Percentiles rank a stretch among this genome's conserved stretches.
Evolutionary conservation across 1,140 invertebrate genomes (phyloP).

Genomic region (Bombus ignitus): DNA sequence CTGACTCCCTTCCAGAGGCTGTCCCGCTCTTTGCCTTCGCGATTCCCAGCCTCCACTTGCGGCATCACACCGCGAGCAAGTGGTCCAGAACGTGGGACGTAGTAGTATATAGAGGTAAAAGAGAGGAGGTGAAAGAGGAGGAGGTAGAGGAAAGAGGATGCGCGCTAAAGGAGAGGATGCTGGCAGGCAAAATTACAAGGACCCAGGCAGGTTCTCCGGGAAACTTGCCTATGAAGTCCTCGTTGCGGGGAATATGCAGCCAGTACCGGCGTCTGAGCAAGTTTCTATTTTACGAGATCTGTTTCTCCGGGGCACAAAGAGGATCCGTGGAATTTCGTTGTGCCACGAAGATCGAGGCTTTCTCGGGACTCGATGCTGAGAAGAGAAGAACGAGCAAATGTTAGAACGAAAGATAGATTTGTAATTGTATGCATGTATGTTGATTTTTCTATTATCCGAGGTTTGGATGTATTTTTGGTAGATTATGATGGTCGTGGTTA

Average conservation of each 20-base stretch:
- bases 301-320: constrained; percentile 43
- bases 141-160: background rate
- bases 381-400: background rate
- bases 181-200: constrained; percentile 61
- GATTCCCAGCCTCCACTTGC: constrained; percentile 66
- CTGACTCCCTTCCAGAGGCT: constrained; percentile 16
- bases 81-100: constrained; percentile 62
- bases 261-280: constrained; percentile 38
- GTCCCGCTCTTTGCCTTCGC: constrained; percentile 47
- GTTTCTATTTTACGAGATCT: constrained; percentile 56
- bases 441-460: background rate
- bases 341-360: constrained; percentile 14
- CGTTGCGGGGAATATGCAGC: constrained; percentile 54
- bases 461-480: no score
- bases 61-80: constrained; percentile 75
- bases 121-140: constrained; percentile 29
- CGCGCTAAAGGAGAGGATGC: constrained; percentile 61
- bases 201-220: constrained; percentile 25
- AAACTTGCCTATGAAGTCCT: constrained; percentile 49
- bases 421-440: background rate
- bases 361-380: background rate
- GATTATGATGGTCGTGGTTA: no score
- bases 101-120: constrained; percentile 44
- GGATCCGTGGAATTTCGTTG: constrained; percentile 47
- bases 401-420: background rate